phyloP scores from a whole-genome alignment of 2,113 vertebrate species.

The Peromyscus maniculatus region DNA sequence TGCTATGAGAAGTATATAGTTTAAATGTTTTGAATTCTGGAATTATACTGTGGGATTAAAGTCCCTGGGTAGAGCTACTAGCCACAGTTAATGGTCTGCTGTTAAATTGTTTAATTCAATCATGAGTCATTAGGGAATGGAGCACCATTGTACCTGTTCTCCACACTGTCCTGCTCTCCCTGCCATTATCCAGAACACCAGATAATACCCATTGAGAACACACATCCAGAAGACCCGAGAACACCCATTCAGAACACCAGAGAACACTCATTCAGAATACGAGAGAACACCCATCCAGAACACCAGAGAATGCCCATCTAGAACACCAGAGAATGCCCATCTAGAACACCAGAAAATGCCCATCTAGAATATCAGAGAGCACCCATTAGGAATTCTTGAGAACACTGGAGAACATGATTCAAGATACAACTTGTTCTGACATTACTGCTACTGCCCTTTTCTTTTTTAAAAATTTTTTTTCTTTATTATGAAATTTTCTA shows the following conservation, averaged over 20 bases:
- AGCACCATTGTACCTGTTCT: not conserved
- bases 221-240: not conserved
- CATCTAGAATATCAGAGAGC: not conserved
- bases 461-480: no score
- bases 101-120: not conserved
- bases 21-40: conserved; percentile 11
- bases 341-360: not conserved
- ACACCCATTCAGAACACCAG: not conserved
- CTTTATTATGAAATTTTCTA: no score
- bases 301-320: not conserved
- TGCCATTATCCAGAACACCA: not conserved
- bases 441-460: not conserved
- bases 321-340: not conserved
- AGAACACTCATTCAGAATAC: not conserved
- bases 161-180: not conserved
- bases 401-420: not conserved
- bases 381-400: not conserved
- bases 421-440: not conserved
- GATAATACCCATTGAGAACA: not conserved
- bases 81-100: no score
- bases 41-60: not conserved
- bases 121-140: not conserved
- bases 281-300: not conserved
- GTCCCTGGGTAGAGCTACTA: not conserved
- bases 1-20: not conserved